Conservation (phyloP, 2,888 invertebrate genomes). For the Nymphalis urticae region DNA sequence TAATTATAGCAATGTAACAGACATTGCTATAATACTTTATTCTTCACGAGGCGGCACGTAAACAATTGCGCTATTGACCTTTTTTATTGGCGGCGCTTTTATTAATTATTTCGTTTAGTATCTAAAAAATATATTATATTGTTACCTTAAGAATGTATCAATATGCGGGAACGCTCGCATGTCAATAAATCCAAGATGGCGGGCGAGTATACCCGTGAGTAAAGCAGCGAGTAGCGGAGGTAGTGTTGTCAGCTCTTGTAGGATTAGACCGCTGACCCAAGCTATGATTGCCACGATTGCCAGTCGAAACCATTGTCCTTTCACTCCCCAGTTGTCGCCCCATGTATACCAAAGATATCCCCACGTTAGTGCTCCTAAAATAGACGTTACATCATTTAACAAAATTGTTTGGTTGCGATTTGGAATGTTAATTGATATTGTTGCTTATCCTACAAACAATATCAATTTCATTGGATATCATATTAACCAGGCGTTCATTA, state of each 20-base stretch:
- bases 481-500: too few relatives aligned
- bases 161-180: conserved; percentile 63
- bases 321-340: conserved; percentile 63
- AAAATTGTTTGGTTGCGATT: neutral
- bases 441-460: too few relatives aligned
- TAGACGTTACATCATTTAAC: neutral
- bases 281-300: conserved; percentile 55
- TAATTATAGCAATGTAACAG: too few relatives aligned
- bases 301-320: conserved; percentile 63
- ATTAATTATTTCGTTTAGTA: too few relatives aligned
- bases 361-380: conserved; percentile 62
- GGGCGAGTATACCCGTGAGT: conserved; percentile 64
- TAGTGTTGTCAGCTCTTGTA: conserved; percentile 58
- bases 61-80: too few relatives aligned
- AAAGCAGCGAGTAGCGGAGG: conserved; percentile 68
- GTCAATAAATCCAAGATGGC: conserved; percentile 63
- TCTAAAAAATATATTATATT: neutral
- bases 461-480: too few relatives aligned
- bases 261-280: conserved; percentile 60
- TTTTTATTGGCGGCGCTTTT: too few relatives aligned
- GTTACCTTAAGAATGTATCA: conserved; percentile 67
- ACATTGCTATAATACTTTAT: too few relatives aligned
- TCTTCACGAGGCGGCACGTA: too few relatives aligned
- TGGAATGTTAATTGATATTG: too few relatives aligned
- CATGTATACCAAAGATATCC: conserved; percentile 60